Conservation (phyloP, 2,113 vertebrate genomes). For the Cottus gobio region DNA sequence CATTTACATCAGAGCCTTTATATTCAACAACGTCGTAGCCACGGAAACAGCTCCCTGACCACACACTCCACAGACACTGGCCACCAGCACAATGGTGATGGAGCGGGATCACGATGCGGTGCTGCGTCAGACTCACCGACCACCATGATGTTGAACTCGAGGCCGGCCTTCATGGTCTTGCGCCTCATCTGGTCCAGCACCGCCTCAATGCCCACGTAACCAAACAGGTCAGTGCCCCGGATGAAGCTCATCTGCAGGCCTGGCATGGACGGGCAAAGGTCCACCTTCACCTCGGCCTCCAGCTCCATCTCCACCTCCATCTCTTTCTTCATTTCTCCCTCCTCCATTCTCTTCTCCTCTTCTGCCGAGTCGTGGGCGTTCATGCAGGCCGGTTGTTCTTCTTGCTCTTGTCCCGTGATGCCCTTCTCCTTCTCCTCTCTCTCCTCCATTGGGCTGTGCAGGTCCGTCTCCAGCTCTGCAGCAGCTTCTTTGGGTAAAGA, state of each 20-base stretch:
- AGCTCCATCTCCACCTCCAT: conserved; percentile 17
- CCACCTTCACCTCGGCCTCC: conserved; percentile 50
- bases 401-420: conserved; percentile 25
- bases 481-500: conserved; percentile 56
- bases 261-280: conserved; percentile 41
- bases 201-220: conserved; percentile 93
- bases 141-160: conserved; percentile 99
- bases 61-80: neutral
- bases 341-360: conserved; percentile 57
- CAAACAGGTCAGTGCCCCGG: conserved; percentile 82
- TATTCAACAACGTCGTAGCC: no score
- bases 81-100: neutral
- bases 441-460: conserved; percentile 76
- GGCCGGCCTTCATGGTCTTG: conserved; percentile 95
- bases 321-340: conserved; percentile 37
- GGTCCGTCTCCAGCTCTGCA: conserved; percentile 63
- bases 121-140: conserved; percentile 86
- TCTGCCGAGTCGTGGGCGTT: conserved; percentile 5
- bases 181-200: conserved; percentile 95
- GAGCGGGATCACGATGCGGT: neutral
- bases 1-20: no score
- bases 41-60: no score
- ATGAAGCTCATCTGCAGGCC: conserved; percentile 66
- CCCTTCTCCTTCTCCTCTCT: conserved; percentile 49
- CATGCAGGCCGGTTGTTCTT: neutral